Evolutionary conservation across 2,113 vertebrate species (phyloP), one percentile per base, ranked within the genome.

Genomic region (Pardalotus punctatus): DNA sequence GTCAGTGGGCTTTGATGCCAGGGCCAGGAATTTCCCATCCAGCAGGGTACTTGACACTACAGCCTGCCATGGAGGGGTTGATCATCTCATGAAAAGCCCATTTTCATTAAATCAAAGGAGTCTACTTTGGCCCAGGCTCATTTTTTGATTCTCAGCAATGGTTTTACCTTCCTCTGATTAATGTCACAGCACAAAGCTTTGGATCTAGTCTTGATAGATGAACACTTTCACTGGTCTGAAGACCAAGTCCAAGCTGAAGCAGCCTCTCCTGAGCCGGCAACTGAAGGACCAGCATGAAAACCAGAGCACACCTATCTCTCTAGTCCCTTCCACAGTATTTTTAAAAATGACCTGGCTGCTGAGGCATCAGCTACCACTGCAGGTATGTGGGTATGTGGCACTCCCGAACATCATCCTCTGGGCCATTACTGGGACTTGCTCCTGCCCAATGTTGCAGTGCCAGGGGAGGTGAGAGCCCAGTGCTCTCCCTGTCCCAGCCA

Each of bases 381-480:
- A 51, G 42, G 5, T 18, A 24, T 3, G 11, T 3, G 14, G 31
- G 28, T 14, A 24, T 10, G n/a, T 47, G 47, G 24, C 28, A 62
- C 17, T 57, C 35, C 19, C 72, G 15, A 14, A 20, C 25, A 56
- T 18, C 42, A 76, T 11, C 57, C 13, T 81, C 51, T 5, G 5
- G 33, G 45, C 35, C n/a, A 16, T 53, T 27, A 18, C 36, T 71
- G 40, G 47, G 42, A 24, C 38, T 80, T 81, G 29, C 13, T 73
- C 27, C 70, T 78, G 45, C 40, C 29, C 36, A 23, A 23, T 25
- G 56, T 5, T 47, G 22, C 48, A 42, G 48, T 33, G 42, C 19
- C 57, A 62, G 54, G 20, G 47, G 5, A 71, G 40, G 14, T 47
- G 38, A 70, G 11, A 90, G 14, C 28, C 10, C 0, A 0, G 24